These are phyloP conservation scores for Thripadectes ignobilis DNA, from an alignment of 2,797 vertebrate genomes.

Conservation along the genomic window DNA sequence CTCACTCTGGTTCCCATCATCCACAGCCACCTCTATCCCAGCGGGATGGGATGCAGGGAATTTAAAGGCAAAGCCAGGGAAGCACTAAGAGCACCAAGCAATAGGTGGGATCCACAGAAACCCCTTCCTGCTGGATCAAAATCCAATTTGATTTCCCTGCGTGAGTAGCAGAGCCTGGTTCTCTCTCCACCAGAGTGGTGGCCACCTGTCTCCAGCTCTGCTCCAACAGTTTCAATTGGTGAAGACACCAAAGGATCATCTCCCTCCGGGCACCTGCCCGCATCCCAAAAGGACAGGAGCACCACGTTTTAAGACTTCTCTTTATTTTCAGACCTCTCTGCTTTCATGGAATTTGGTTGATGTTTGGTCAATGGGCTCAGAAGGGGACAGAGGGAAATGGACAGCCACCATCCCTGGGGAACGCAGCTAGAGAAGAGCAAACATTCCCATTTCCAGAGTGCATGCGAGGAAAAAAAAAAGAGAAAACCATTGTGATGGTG, in stretches of 20 bases:
- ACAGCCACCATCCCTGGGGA: neutral
- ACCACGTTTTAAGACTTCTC: fast-evolving
- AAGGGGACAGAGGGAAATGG: neutral
- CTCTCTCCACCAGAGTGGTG: fast-evolving
- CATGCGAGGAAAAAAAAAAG: neutral
- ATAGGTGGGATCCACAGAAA: fast-evolving
- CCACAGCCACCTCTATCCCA: neutral
- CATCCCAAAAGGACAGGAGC: fast-evolving
- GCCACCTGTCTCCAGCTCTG: fast-evolving
- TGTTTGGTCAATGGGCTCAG: fast-evolving
- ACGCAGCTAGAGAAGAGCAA: neutral
- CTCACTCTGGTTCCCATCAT: fast-evolving
- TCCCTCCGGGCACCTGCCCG: neutral
- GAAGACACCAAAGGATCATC: neutral
- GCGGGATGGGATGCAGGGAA: fast-evolving
- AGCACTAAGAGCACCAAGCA: neutral
- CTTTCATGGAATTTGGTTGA: fast-evolving
- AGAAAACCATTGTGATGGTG: neutral
- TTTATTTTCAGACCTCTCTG: neutral
- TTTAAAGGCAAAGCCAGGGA: neutral
- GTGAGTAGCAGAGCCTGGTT: neutral
- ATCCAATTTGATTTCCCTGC: fast-evolving
- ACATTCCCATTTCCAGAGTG: neutral
- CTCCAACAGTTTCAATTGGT: neutral
- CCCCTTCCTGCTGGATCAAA: neutral